Percentiles rank a stretch among this genome's conserved stretches.
phyloP scores from a whole-genome alignment of 1,140 invertebrate genomes.

The Drosophila nasuta region DNA sequence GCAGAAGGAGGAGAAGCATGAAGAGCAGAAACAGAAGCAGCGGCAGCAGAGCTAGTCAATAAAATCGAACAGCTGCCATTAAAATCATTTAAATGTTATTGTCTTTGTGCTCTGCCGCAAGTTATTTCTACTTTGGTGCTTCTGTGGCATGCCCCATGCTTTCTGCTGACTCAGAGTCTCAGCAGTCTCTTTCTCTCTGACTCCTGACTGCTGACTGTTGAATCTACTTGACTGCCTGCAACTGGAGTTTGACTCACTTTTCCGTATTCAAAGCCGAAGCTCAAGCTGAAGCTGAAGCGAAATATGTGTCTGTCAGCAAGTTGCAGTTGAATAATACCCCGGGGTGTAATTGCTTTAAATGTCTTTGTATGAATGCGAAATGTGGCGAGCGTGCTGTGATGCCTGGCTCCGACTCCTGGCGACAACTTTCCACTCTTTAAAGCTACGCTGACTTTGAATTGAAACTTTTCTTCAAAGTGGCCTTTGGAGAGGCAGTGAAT shows the following conservation, averaged over 20 bases:
- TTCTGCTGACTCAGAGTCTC: constrained; percentile 70
- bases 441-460: constrained; percentile 18
- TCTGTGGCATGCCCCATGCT: constrained; percentile 61
- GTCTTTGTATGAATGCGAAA: constrained; percentile 77
- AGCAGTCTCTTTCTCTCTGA: neutral
- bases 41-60: constrained; percentile 61
- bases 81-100: constrained; percentile 84
- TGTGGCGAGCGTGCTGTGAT: constrained; percentile 34
- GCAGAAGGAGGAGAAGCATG: neutral
- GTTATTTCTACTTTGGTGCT: constrained; percentile 78
- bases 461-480: neutral
- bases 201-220: constrained; percentile 5
- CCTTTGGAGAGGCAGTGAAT: constrained; percentile 6
- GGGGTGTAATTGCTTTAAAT: constrained; percentile 81
- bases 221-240: constrained; percentile 19
- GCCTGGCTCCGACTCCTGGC: neutral
- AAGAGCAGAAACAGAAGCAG: too few relatives aligned
- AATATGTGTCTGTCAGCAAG: constrained; percentile 77
- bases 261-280: constrained; percentile 45
- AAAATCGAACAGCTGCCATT: constrained; percentile 83
- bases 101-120: constrained; percentile 66
- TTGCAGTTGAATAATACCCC: constrained; percentile 80
- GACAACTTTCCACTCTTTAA: constrained; percentile 63
- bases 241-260: constrained; percentile 61
- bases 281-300: constrained; percentile 21